A percentile compares a stretch with the other conserved stretches of the same genome.
Conservation (phyloP, 2,113 vertebrate species). For the Sprattus sprattus region DNA sequence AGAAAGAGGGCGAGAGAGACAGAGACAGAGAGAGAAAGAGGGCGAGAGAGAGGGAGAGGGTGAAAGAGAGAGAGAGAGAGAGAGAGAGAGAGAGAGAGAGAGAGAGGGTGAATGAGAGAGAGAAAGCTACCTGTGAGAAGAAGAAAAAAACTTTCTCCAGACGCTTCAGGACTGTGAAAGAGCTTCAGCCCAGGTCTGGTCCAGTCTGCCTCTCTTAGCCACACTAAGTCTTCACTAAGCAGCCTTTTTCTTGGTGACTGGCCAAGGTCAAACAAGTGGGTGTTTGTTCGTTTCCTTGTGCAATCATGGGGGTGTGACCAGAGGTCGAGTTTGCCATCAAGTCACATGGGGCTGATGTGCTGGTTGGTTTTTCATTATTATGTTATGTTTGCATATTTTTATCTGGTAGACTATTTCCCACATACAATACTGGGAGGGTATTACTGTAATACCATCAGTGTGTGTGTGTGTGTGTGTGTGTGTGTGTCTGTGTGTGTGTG, state of each 20-base stretch:
- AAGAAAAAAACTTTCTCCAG: not conserved
- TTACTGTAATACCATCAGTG: no score
- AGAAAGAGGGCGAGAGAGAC: not conserved
- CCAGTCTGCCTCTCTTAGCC: not conserved
- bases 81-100: not conserved
- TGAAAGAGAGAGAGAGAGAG: not conserved
- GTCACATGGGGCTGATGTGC: not conserved
- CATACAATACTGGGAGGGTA: no score
- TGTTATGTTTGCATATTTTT: not conserved
- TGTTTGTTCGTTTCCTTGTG: not conserved
- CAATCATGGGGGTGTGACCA: not conserved
- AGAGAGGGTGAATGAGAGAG: not conserved
- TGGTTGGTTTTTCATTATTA: not conserved
- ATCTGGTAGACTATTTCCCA: not conserved
- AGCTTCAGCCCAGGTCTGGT: not conserved
- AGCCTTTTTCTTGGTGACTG: not conserved
- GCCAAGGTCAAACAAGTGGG: not conserved
- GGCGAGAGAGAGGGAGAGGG: not conserved
- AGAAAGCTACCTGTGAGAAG: conserved; percentile 42
- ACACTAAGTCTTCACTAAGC: not conserved
- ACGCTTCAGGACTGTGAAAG: not conserved
- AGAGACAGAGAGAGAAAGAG: not conserved
- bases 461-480: no score
- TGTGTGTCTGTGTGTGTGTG: not conserved
- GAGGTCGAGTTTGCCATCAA: not conserved